Conservation (phyloP, 2,797 vertebrate species). For the Simalia tracyae region DNA sequence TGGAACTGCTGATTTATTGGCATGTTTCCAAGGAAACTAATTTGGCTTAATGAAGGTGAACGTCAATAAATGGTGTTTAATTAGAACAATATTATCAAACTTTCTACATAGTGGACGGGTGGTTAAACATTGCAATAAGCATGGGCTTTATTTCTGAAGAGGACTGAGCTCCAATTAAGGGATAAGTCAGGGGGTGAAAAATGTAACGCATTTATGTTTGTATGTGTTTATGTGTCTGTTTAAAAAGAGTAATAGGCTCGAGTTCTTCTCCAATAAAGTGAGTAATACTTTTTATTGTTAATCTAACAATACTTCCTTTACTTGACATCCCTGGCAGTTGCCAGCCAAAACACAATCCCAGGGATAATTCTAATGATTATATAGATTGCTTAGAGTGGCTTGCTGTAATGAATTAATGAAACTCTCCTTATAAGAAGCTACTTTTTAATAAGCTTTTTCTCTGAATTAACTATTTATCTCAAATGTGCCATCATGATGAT, state of each 20-base stretch:
- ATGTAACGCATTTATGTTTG: not conserved
- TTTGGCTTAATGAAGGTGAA: constrained; percentile 25
- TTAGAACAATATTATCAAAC: constrained; percentile 32
- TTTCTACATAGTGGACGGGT: constrained; percentile 15
- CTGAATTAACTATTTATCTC: not conserved
- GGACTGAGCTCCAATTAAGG: not conserved
- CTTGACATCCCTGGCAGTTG: not conserved
- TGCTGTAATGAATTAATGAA: constrained; percentile 2
- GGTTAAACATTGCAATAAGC: constrained; percentile 11
- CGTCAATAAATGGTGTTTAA: constrained; percentile 2
- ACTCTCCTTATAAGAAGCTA: not conserved
- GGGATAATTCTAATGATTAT: constrained; percentile 23
- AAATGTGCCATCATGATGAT: not conserved
- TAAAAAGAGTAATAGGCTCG: not conserved
- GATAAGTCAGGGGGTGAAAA: not conserved
- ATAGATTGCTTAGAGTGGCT: not conserved
- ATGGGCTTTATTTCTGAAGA: constrained; percentile 25
- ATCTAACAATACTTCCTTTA: not conserved
- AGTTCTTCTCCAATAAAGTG: not conserved
- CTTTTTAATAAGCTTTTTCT: not conserved
- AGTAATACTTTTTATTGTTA: constrained; percentile 9
- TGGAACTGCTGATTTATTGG: constrained; percentile 33
- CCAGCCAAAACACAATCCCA: constrained; percentile 5
- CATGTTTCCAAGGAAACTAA: constrained; percentile 16
- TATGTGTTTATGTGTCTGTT: not conserved